Evolutionary conservation across 2,797 vertebrate genomes (phyloP), one percentile per base, ranked within the genome.

Genomic region (Tarsius wallacei): DNA sequence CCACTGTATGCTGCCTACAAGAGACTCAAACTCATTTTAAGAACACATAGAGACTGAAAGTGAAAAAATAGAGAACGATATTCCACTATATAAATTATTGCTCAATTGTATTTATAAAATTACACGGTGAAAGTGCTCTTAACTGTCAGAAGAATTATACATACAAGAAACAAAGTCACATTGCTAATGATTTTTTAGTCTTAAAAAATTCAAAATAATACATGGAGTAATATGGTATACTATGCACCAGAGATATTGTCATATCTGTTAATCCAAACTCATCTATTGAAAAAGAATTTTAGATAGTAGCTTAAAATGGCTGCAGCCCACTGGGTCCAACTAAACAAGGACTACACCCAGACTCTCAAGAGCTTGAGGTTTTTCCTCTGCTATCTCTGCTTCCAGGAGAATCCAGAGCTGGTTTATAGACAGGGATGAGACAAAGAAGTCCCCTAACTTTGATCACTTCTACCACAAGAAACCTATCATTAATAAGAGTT

Each of bases 401-500:
- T 36, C 24, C 55, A 47, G 24, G 24, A 42, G 55, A 61, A 81
- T 16, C 33, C 78, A 42, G 33, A 17, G 9, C 57, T 81, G 14
- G 24, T 24, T 42, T 36, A 28, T 36, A 28, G 8, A 78, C 57
- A 61, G 61, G 33, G 57, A 17, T 28, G 36, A 81, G 99, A 99
- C 98, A 99, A 99, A 96, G 99, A 99, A 97, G 99, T 99, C 97
- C 99, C 99, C 0, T 99, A 99, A 96, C 99, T 99, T 24, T 99
- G 99, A 99, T 97, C 99, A 99, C 98, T 99, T 99, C 93, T 99
- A 99, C 22, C 99, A 99, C 0, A 99, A 99, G 88, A 99, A 99
- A 97, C 99, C 99, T 91, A 99, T 99, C 98, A 99, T 99, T 98
- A 99, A 99, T 98, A 99, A 97, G 99, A 99, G 89, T 98, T 99